These are phyloP conservation scores for Xenopus tropicalis DNA, from an alignment of 2,113 vertebrate genomes.

Conservation along the genomic window DNA sequence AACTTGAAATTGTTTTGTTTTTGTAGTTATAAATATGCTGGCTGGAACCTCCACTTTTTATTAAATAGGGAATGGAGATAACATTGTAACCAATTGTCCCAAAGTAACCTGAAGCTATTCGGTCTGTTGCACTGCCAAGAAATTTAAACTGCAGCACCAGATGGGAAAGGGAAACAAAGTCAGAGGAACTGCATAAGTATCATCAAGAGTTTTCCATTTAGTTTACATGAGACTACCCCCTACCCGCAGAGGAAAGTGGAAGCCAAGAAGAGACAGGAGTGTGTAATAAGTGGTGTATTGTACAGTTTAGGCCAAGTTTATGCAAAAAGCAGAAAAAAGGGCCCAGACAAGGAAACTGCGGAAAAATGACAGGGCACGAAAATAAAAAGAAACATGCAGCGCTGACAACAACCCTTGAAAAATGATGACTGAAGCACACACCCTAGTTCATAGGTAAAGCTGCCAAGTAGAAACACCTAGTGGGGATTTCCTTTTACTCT, in stretches of 20 bases:
- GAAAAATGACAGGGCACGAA: constrained; percentile 6
- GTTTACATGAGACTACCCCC: constrained; percentile 16
- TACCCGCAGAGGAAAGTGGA: constrained; percentile 12
- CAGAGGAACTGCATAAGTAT: constrained; percentile 16
- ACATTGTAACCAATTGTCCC: constrained; percentile 19
- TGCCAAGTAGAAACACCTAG: constrained; percentile 39
- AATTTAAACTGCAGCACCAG: constrained; percentile 21
- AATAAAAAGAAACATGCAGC: constrained; percentile 20
- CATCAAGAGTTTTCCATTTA: constrained; percentile 21
- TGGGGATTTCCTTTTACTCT: constrained; percentile 42
- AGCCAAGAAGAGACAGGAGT: constrained; percentile 20
- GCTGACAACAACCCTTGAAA: constrained; percentile 12
- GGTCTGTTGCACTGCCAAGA: constrained; percentile 17
- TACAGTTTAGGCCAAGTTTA: constrained; percentile 19
- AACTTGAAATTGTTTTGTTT: no score
- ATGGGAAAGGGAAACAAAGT: constrained; percentile 30
- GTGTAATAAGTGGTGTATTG: constrained; percentile 16
- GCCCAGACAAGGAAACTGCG: constrained; percentile 1
- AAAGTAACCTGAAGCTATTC: constrained; percentile 30
- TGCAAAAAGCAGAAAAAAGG: background rate
- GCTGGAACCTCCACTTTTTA: background rate
- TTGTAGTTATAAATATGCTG: no score
- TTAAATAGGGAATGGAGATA: background rate
- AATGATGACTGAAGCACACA: constrained; percentile 34
- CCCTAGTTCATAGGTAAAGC: constrained; percentile 20